Evolutionary conservation across 2,113 vertebrate genomes (phyloP), one percentile per base, ranked within the genome.

Genomic region (Hemibagrus wyckioides): DNA sequence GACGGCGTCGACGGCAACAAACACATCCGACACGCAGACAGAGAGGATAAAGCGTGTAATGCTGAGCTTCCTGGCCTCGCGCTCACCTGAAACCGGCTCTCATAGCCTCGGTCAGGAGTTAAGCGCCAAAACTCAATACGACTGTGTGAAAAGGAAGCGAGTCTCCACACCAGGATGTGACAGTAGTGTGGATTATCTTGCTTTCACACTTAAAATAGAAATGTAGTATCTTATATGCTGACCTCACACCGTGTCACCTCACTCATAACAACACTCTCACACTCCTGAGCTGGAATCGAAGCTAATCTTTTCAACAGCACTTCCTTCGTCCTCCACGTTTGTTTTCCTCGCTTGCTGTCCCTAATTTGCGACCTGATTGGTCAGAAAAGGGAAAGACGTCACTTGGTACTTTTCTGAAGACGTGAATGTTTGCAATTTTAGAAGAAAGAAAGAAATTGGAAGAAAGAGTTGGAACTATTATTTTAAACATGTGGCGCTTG

Each of bases 21-120:
- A 92, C 87, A 91, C 82, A 89, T 91, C 82, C 83, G 82, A 90
- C 56, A 56, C 77, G 86, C 52, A 39, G 85, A 28, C 39, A 84
- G 13, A 11, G 52, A 25, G 61, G 10, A 71, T 48, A 48, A 28
- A 48, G 71, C 69, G 5, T 25, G 39, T 4, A 13, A 1, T 13
- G 69, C 25, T 25, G 69, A 41, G 10, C 69, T 5, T 73, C 39
- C 69, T 8, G 36, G 10, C 21, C 39, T 25, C 69, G 5, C 39
- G 25, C 23, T 25, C 69, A 13, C 9, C 67, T 41, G 19, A 71
- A 39, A 19, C 3, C 33, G 8, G 33, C 67, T 67, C n/a, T 23
- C 33, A 39, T 71, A 10, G 19, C 4, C 67, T 71, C 2, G 2
- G 25, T 67, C n/a, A 33, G 15, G 6, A 36, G 61, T 65, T 33